phyloP scores from a whole-genome alignment of 2,797 vertebrate species.

The Limnodromus scolopaceus region DNA sequence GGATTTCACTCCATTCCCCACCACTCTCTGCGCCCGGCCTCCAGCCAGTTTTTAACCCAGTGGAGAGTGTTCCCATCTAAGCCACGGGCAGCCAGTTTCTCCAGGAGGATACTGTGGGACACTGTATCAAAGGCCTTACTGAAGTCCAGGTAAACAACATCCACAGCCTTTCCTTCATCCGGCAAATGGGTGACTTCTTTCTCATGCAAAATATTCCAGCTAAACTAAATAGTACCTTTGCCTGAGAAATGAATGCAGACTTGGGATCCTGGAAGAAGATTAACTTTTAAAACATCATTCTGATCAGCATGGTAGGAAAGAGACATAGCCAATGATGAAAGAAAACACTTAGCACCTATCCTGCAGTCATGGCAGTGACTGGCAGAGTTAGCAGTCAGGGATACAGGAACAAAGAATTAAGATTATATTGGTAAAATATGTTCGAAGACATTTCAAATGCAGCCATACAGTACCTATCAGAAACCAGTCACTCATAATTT shows the following conservation, averaged over 20 bases:
- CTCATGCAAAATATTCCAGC: neutral
- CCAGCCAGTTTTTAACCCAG: too few relatives aligned
- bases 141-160: too few relatives aligned
- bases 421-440: neutral
- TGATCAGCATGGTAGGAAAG: neutral
- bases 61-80: too few relatives aligned
- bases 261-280: accelerated
- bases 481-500: neutral
- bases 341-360: neutral
- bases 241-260: neutral
- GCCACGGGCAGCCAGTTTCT: too few relatives aligned
- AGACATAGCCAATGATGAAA: neutral
- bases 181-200: neutral
- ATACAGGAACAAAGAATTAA: neutral
- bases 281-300: neutral
- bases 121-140: too few relatives aligned
- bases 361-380: accelerated
- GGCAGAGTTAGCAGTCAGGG: neutral
- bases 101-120: too few relatives aligned
- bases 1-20: too few relatives aligned
- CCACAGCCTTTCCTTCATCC: too few relatives aligned
- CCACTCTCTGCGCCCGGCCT: too few relatives aligned
- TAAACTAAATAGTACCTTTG: neutral
- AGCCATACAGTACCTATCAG: neutral
- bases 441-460: neutral